Percentiles rank a stretch among this genome's conserved stretches.
These are phyloP conservation scores for Halesus radiatus DNA, from an alignment of 1,140 invertebrate genomes.

Conservation along the genomic window DNA sequence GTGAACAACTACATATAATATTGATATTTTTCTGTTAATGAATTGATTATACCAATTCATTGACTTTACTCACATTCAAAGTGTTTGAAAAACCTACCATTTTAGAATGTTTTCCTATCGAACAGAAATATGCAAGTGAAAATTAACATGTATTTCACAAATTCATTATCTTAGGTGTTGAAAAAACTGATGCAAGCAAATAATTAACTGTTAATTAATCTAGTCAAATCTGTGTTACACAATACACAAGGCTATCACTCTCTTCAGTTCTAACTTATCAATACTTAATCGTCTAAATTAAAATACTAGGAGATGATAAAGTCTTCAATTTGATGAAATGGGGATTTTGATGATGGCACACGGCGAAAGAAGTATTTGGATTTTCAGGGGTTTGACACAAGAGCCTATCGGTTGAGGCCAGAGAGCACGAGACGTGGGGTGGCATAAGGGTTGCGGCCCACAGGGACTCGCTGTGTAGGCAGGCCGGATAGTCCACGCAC, in stretches of 20 bases:
- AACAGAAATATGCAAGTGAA: too few relatives aligned
- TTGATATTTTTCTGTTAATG: too few relatives aligned
- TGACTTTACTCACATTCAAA: too few relatives aligned
- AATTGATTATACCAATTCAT: too few relatives aligned
- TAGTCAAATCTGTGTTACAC: slow-evolving; percentile 25
- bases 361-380: not conserved
- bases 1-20: too few relatives aligned
- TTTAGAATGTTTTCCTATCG: too few relatives aligned
- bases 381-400: not conserved
- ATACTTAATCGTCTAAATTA: slow-evolving; percentile 1
- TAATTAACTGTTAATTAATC: not conserved
- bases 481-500: slow-evolving; percentile 83
- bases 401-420: slow-evolving; percentile 62
- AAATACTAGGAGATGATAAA: slow-evolving; percentile 30
- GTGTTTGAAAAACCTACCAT: too few relatives aligned
- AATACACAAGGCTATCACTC: slow-evolving; percentile 34
- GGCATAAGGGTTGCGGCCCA: slow-evolving; percentile 60
- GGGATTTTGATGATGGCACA: not conserved
- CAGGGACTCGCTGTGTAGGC: slow-evolving; percentile 82
- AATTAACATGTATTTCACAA: too few relatives aligned
- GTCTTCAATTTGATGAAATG: slow-evolving; percentile 41
- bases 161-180: too few relatives aligned
- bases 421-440: slow-evolving; percentile 52
- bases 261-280: slow-evolving; percentile 34
- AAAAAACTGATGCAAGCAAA: too few relatives aligned